Evolutionary conservation across 1,140 invertebrate species (phyloP).

Genomic region (Zaprionus tsacasi): DNA sequence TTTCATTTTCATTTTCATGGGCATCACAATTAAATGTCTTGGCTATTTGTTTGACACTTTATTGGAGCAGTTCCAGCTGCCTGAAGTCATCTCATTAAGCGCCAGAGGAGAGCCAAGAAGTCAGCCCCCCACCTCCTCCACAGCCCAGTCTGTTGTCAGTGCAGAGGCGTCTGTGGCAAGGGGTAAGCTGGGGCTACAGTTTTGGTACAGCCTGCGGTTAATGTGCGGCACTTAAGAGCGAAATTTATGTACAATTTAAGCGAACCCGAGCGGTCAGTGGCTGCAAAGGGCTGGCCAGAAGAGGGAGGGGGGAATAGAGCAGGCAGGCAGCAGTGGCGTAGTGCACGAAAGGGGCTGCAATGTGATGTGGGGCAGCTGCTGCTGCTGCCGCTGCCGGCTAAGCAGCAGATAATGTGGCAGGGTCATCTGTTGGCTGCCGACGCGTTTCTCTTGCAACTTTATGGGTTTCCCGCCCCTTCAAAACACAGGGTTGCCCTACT

Average conservation of each 20-base stretch:
- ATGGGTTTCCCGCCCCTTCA: constrained; percentile 23
- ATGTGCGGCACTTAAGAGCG: constrained; percentile 55
- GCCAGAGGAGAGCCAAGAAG: constrained; percentile 36
- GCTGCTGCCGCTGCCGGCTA: constrained; percentile 25
- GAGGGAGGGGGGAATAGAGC: neutral
- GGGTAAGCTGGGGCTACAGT: neutral
- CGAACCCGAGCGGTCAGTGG: constrained; percentile 24
- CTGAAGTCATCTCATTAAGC: constrained; percentile 41
- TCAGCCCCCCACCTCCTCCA: neutral
- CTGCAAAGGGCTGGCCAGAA: neutral
- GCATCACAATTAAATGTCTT: constrained; percentile 72
- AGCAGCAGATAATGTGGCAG: constrained; percentile 45
- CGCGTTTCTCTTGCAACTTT: constrained; percentile 48
- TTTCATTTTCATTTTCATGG: constrained; percentile 62
- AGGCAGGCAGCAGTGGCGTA: neutral
- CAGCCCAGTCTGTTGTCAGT: too few relatives aligned
- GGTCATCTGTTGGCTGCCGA: constrained; percentile 28
- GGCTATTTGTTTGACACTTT: constrained; percentile 78
- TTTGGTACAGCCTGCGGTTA: constrained; percentile 43
- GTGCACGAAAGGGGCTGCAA: neutral
- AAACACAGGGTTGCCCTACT: constrained; percentile 1
- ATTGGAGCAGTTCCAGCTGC: constrained; percentile 48
- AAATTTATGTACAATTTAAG: constrained; percentile 50
- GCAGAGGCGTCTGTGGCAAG: neutral
- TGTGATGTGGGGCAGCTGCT: neutral